Evolutionary conservation across 2,888 invertebrate species (phyloP).

Genomic region (Thumatha senex): DNA sequence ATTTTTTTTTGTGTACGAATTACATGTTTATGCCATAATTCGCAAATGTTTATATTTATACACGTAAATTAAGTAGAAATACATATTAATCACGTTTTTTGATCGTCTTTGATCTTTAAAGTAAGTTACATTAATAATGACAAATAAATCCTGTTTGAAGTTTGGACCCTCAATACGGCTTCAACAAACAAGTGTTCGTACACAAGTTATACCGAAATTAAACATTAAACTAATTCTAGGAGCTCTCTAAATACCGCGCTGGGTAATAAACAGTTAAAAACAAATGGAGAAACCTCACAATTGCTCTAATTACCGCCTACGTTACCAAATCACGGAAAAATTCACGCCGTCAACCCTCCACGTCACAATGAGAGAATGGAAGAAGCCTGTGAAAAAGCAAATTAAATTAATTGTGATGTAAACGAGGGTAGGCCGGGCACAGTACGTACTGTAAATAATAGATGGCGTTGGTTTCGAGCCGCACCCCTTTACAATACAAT

Average conservation of each 20-base stretch:
- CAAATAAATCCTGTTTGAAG: background rate
- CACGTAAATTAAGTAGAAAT: too few species aligned
- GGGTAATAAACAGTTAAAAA: slow-evolving; percentile 74
- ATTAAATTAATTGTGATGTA: slow-evolving; percentile 82
- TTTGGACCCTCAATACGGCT: slow-evolving; percentile 10
- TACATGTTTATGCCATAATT: too few species aligned
- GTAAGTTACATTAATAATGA: background rate
- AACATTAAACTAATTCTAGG: slow-evolving; percentile 51
- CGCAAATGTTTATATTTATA: too few species aligned
- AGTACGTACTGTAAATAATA: slow-evolving; percentile 71
- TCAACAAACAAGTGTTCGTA: slow-evolving; percentile 28
- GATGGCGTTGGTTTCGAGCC: slow-evolving; percentile 59
- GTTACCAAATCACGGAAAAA: slow-evolving; percentile 80
- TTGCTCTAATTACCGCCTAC: slow-evolving; percentile 76
- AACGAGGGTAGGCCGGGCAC: slow-evolving; percentile 73
- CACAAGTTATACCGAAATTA: slow-evolving; percentile 39
- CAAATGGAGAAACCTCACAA: slow-evolving; percentile 76
- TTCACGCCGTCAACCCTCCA: slow-evolving; percentile 75
- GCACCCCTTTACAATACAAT: slow-evolving; percentile 64
- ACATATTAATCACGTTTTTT: too few species aligned
- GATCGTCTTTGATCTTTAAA: background rate
- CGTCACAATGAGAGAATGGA: slow-evolving; percentile 75
- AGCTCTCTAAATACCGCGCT: slow-evolving; percentile 56
- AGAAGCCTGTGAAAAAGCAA: slow-evolving; percentile 82
- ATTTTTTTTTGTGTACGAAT: too few species aligned